Evolutionary conservation across 1,140 invertebrate species (phyloP).

Genomic region (Drosophila ambigua): DNA sequence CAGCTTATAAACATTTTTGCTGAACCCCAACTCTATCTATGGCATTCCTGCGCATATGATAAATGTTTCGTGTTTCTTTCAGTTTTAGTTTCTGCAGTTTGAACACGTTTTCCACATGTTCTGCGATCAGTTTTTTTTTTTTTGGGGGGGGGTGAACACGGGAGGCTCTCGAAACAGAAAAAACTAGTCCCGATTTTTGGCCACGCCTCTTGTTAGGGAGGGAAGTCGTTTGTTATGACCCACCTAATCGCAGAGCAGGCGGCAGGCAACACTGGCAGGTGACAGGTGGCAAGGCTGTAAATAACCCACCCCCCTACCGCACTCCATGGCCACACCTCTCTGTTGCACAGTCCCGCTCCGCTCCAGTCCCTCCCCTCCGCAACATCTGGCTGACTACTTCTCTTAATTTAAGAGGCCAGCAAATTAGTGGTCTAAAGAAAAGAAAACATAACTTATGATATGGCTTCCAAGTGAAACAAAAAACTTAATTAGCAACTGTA

Average conservation of each 20-base stretch:
- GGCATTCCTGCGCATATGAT: constrained; percentile 45
- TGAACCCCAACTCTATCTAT: background rate
- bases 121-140: constrained; percentile 44
- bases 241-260: constrained; percentile 8
- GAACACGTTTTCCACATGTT: constrained; percentile 69
- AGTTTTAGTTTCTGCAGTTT: constrained; percentile 26
- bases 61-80: constrained; percentile 64
- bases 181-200: constrained; percentile 40
- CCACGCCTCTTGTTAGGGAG: constrained; percentile 26
- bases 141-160: background rate
- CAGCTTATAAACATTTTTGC: constrained; percentile 64
- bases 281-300: constrained; percentile 67
- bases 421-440: constrained; percentile 56
- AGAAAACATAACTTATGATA: constrained; percentile 18
- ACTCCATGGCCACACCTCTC: background rate
- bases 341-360: no score
- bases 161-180: constrained; percentile 22
- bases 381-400: background rate
- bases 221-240: constrained; percentile 65
- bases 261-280: constrained; percentile 17
- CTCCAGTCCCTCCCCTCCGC: no score
- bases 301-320: constrained; percentile 36
- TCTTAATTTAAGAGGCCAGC: constrained; percentile 36
- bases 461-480: background rate
- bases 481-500: constrained; percentile 12